phyloP scores from a whole-genome alignment of 2,888 invertebrate species.

The Tubulanus polymorphus region DNA sequence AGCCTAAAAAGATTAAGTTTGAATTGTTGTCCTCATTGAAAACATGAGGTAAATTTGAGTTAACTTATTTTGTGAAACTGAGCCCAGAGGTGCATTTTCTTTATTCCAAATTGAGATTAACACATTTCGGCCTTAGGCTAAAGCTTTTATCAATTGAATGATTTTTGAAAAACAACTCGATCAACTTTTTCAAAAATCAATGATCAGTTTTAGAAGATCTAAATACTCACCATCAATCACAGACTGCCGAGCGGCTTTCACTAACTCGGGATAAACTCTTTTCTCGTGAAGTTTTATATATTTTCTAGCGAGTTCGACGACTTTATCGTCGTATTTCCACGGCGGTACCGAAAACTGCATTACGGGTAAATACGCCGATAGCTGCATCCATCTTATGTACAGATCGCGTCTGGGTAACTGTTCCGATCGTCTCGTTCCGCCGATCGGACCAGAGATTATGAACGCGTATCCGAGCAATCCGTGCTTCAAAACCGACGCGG shows the following conservation, averaged over 20 bases:
- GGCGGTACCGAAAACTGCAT: conserved; percentile 85
- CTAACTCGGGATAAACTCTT: conserved; percentile 9
- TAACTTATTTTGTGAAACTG: no score
- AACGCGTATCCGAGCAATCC: conserved; percentile 80
- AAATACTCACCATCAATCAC: no score
- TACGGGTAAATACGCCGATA: conserved; percentile 85
- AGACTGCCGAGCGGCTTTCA: conserved; percentile 3
- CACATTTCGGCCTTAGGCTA: no score
- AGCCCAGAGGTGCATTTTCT: no score
- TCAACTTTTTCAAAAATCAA: no score
- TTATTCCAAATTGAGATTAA: no score
- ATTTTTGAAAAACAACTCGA: no score
- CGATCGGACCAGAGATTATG: conserved; percentile 86
- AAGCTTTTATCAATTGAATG: no score
- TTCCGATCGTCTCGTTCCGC: conserved; percentile 54
- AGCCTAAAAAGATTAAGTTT: no score
- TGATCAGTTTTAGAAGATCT: no score
- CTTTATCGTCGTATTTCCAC: conserved; percentile 72
- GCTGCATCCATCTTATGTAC: conserved; percentile 75
- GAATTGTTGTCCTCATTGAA: no score
- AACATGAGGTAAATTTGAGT: no score
- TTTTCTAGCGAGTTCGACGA: conserved; percentile 16
- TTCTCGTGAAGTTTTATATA: conserved; percentile 14
- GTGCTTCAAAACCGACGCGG: conserved; percentile 67
- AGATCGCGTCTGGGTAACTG: conserved; percentile 38